A percentile compares a stretch with the other conserved stretches of the same genome.
Evolutionary conservation across 2,888 invertebrate species (phyloP).

Genomic region (Zaprionus obscuricornis): DNA sequence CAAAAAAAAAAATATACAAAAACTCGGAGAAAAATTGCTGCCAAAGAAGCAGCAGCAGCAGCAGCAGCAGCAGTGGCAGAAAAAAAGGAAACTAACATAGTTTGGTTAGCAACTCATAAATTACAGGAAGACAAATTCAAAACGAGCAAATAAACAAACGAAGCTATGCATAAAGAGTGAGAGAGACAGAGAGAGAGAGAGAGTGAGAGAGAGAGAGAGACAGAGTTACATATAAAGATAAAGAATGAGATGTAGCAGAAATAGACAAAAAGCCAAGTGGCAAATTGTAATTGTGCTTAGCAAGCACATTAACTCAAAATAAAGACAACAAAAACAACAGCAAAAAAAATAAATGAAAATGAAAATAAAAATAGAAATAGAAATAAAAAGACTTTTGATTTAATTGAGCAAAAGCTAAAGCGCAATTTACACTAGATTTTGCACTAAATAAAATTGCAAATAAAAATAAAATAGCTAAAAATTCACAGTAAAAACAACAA

Average conservation of each 20-base stretch:
- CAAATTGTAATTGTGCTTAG: constrained; percentile 52
- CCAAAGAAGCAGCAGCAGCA: background rate
- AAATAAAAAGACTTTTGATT: constrained; percentile 8
- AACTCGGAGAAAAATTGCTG: constrained; percentile 5
- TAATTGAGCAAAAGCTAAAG: constrained; percentile 7
- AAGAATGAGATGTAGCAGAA: no score
- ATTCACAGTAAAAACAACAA: no score
- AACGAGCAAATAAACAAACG: constrained; percentile 44
- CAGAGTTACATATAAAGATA: no score
- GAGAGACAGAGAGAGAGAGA: no score
- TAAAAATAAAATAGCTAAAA: no score
- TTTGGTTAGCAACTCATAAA: constrained; percentile 60
- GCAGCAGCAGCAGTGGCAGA: background rate
- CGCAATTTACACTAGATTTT: background rate
- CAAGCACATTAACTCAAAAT: constrained; percentile 51
- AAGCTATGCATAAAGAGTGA: background rate
- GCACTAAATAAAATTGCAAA: no score
- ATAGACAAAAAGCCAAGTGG: constrained; percentile 3
- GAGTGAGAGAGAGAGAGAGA: no score
- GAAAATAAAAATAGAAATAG: background rate
- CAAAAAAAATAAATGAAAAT: background rate
- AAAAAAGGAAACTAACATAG: constrained; percentile 13
- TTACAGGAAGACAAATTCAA: constrained; percentile 61
- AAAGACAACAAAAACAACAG: constrained; percentile 22
- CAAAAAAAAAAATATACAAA: constrained; percentile 24